Evolutionary conservation across 2,888 invertebrate genomes (phyloP), one percentile per base, ranked within the genome.

Genomic region (Parnassius smintheus): DNA sequence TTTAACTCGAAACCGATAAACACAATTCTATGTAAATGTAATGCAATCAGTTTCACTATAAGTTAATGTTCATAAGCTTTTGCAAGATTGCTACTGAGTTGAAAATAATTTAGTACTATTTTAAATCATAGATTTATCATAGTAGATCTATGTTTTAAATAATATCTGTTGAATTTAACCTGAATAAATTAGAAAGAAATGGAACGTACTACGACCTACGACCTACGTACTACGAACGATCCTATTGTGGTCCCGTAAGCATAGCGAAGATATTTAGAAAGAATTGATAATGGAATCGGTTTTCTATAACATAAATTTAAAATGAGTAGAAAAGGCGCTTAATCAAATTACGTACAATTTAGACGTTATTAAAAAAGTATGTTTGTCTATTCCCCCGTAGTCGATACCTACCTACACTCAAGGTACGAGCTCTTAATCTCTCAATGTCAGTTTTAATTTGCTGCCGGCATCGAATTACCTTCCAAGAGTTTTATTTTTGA

Each of bases 391-490:
- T 73, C 71, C 75, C 69, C 72, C 72, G 69, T 69, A 75, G 73
- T 75, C 78, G 73, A 81, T 80, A 84, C 80, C 77, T 80, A 84
- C 80, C 77, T 81, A 80, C 79, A 82, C 80, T 80, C 80, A 75
- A 81, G 80, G 77, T 75, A 66, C 72, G 69, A 74, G 78, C 81
- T 83, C 87, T 86, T 91, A 90, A 91, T 91, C 86, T 89, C 87
- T 91, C 91, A 91, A 86, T 87, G 91, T 91, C 91, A 83, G 85
- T 82, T 83, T 88, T 91, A 90, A 91, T 91, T 91, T 91, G 84
- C 80, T 78, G 76, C 80, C 74, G 76, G 87, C 83, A 81, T 91
- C 91, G 83, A 80, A 85, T 91, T 91, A 89, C 90, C 81, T 86
- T 83, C 82, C 77, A 77, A 82, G 85, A 82, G 83, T 87, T 88